Percentiles rank a stretch among this genome's conserved stretches.
Evolutionary conservation across 2,797 vertebrate species (phyloP).

Genomic region (Scolopax rusticola): DNA sequence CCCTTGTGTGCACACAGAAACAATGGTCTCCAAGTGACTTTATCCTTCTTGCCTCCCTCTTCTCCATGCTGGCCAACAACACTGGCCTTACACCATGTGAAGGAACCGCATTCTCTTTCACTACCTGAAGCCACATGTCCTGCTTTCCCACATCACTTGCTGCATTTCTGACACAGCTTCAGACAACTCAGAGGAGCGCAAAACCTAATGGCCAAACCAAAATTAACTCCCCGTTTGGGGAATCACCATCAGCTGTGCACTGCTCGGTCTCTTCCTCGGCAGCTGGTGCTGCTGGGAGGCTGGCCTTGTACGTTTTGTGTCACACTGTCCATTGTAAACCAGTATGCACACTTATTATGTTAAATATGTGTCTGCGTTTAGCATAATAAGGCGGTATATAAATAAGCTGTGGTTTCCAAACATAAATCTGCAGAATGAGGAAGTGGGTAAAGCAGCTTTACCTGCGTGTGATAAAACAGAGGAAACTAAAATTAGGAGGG

Average conservation of each 20-base stretch:
- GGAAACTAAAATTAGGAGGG: background rate
- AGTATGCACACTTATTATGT: background rate
- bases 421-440: background rate
- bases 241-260: accelerated
- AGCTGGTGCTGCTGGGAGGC: background rate
- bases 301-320: background rate
- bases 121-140: accelerated
- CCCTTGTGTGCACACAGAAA: background rate
- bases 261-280: background rate
- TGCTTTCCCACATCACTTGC: background rate
- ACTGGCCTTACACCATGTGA: background rate
- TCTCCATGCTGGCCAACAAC: background rate
- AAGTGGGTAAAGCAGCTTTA: background rate
- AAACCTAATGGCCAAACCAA: background rate
- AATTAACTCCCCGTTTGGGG: background rate
- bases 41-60: background rate
- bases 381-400: background rate
- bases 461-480: background rate
- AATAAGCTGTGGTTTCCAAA: slow-evolving; percentile 17
- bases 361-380: background rate
- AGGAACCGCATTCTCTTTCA: background rate
- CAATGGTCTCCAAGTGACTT: background rate
- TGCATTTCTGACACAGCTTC: background rate
- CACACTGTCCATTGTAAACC: background rate
- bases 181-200: background rate